A percentile compares a stretch with the other conserved stretches of the same genome.
phyloP scores from a whole-genome alignment of 2,797 vertebrate genomes.

The Takifugu rubripes region DNA sequence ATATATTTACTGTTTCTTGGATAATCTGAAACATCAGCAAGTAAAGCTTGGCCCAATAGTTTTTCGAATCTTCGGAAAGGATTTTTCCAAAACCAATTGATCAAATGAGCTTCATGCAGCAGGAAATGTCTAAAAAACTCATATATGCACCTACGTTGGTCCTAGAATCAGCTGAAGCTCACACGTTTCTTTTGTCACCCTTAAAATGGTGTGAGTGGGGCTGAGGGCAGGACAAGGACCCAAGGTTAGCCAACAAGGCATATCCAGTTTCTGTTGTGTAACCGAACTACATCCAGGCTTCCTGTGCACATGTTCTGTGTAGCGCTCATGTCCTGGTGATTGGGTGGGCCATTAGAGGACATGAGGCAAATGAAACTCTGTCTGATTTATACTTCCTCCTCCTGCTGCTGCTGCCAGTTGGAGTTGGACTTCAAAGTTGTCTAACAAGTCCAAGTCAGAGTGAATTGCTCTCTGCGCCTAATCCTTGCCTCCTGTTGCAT shows the following conservation, averaged over 20 bases:
- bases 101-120: too few species aligned
- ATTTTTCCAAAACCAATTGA: too few species aligned
- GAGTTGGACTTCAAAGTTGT: conserved; percentile 51
- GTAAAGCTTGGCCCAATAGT: too few species aligned
- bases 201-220: conserved; percentile 60
- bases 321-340: conserved; percentile 65
- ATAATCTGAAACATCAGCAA: too few species aligned
- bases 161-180: conserved; percentile 50
- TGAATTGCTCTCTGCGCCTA: conserved; percentile 8
- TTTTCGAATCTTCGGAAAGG: too few species aligned
- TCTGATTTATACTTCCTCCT: conserved; percentile 57
- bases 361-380: conserved; percentile 65
- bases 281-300: conserved; percentile 69
- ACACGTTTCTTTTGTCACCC: conserved; percentile 61
- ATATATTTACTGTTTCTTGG: too few species aligned
- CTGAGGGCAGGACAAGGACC: conserved; percentile 62
- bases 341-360: conserved; percentile 66
- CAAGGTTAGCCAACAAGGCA: conserved; percentile 71
- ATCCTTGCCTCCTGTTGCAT: conserved; percentile 14
- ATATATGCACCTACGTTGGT: not conserved
- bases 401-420: conserved; percentile 36
- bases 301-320: conserved; percentile 72
- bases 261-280: conserved; percentile 77
- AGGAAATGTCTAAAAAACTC: not conserved
- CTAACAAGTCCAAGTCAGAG: conserved; percentile 22